Conservation (phyloP, 2,113 vertebrate species). For the Cichladusa arquata region DNA sequence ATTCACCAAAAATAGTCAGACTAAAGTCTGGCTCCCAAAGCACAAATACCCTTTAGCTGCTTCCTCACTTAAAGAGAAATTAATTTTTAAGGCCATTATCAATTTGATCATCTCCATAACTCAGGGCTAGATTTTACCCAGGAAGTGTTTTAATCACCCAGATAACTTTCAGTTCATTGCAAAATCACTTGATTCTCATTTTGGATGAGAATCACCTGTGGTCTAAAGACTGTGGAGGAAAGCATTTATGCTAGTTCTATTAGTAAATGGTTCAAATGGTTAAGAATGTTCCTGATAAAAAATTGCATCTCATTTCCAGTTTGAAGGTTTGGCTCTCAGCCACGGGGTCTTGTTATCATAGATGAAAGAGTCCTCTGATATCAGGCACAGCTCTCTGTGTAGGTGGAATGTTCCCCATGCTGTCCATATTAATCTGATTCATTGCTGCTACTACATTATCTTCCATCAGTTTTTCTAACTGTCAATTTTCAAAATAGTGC, state of each 20-base stretch:
- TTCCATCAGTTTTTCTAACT: conserved; percentile 32
- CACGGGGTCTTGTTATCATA: not conserved
- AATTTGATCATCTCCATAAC: not conserved
- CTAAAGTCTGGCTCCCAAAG: not conserved
- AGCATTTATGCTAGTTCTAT: not conserved
- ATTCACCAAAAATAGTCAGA: not conserved
- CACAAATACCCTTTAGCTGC: not conserved
- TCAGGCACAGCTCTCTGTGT: not conserved
- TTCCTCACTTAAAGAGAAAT: not conserved
- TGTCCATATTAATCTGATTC: conserved; percentile 39
- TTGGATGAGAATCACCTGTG: not conserved
- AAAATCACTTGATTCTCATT: not conserved
- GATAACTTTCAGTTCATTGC: not conserved
- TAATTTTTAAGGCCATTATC: not conserved
- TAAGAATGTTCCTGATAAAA: not conserved
- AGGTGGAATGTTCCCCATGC: conserved; percentile 18
- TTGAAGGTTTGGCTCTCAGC: conserved; percentile 11
- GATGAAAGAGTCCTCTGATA: conserved; percentile 50
- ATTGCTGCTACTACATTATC: not conserved
- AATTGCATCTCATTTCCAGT: not conserved
- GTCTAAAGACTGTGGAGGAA: not conserved
- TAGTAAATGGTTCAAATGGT: not conserved
- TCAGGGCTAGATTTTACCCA: not conserved
- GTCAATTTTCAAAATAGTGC: conserved; percentile 17
- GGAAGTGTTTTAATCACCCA: not conserved